A percentile compares a stretch with the other conserved stretches of the same genome.
phyloP scores from a whole-genome alignment of 2,113 vertebrate genomes.

The Planiliza haematocheilus region DNA sequence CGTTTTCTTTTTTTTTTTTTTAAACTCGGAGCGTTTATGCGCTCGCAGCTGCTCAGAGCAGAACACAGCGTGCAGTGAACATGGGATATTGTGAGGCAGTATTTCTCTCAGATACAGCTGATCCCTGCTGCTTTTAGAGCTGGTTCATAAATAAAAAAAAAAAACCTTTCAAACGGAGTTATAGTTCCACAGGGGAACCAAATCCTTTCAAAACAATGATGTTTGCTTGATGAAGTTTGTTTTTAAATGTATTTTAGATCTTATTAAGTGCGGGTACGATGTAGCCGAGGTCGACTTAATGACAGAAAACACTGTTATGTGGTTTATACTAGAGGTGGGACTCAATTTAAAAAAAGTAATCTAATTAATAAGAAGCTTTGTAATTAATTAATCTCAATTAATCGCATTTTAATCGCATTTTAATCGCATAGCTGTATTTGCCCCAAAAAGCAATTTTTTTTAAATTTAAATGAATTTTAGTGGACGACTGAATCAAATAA shows the following conservation, averaged over 20 bases:
- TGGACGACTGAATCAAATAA: too few species aligned
- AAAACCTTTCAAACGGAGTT: neutral
- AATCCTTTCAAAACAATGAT: neutral
- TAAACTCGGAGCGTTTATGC: conserved; percentile 25
- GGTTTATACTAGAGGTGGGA: too few species aligned
- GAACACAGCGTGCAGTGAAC: neutral
- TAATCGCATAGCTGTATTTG: too few species aligned
- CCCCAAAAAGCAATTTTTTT: too few species aligned
- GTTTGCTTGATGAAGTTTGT: conserved; percentile 4
- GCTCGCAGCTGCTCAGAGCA: too few species aligned
- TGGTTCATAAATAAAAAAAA: conserved; percentile 9
- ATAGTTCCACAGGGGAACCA: too few species aligned
- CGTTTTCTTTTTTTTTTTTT: conserved; percentile 8
- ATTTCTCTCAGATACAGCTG: conserved; percentile 2
- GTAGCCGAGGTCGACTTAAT: neutral
- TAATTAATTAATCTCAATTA: too few species aligned
- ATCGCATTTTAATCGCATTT: too few species aligned
- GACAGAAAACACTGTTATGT: neutral
- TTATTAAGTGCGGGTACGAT: neutral
- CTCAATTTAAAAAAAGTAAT: too few species aligned
- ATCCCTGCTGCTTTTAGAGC: neutral
- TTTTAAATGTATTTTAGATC: neutral
- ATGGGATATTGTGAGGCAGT: neutral
- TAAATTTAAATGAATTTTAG: too few species aligned
- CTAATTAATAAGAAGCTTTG: too few species aligned